phyloP scores from a whole-genome alignment of 2,113 vertebrate genomes.

The Sclerurus mexicanus region DNA sequence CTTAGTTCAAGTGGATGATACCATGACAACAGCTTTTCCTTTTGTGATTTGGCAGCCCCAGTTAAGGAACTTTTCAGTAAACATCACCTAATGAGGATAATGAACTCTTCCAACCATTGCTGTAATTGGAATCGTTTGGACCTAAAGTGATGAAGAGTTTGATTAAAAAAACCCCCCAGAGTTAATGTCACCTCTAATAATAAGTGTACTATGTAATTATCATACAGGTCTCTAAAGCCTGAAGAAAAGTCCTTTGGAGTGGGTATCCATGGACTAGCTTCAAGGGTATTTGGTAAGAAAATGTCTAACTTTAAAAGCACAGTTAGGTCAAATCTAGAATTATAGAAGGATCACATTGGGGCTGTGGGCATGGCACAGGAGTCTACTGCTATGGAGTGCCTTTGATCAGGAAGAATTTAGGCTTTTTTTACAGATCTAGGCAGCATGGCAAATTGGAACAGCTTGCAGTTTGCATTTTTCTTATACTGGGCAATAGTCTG shows the following conservation, averaged over 20 bases:
- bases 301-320: neutral
- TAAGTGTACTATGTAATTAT: neutral
- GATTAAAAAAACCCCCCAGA: neutral
- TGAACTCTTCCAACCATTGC: neutral
- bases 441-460: neutral
- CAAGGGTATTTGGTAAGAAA: conserved; percentile 74
- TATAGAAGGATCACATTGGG: neutral
- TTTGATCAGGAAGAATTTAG: neutral
- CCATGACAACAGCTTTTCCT: neutral
- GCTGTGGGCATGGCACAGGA: neutral
- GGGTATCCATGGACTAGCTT: conserved; percentile 71
- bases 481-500: neutral
- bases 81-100: neutral
- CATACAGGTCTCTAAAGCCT: conserved; percentile 71
- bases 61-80: neutral
- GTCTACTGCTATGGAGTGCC: neutral
- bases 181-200: neutral
- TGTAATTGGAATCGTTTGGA: neutral
- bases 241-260: conserved; percentile 80
- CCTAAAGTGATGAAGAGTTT: neutral
- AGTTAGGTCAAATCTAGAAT: neutral
- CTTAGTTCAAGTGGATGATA: neutral
- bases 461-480: neutral
- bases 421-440: neutral
- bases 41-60: neutral